Percentiles rank a stretch among this genome's conserved stretches.
These are phyloP conservation scores for Neogale vison DNA, from an alignment of 2,113 vertebrate genomes.

Conservation along the genomic window DNA sequence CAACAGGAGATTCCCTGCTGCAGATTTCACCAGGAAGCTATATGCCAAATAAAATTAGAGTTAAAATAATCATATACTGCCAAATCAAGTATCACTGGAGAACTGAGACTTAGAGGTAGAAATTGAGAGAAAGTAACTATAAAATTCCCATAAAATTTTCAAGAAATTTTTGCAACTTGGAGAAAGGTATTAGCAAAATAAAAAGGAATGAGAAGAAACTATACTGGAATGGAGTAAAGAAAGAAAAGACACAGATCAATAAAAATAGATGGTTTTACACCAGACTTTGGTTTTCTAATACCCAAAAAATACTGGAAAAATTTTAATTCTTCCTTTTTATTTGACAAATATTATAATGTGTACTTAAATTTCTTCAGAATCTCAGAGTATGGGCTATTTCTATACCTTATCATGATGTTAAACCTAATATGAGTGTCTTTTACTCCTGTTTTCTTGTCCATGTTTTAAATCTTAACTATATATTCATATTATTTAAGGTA, in stretches of 20 bases:
- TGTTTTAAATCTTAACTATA: background rate
- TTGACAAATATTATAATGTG: background rate
- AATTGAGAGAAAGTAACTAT: background rate
- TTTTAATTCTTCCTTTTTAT: background rate
- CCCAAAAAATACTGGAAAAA: background rate
- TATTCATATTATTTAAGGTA: background rate
- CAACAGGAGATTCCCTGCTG: conserved; percentile 3
- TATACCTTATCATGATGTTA: background rate
- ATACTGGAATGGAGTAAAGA: background rate
- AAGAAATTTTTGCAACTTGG: conserved; percentile 8
- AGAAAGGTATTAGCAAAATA: conserved; percentile 14
- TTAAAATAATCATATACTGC: conserved; percentile 37
- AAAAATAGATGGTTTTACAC: background rate
- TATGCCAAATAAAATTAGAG: conserved; percentile 44
- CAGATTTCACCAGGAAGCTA: conserved; percentile 38
- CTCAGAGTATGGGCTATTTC: background rate
- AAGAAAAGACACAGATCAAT: conserved; percentile 1
- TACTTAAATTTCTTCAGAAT: background rate
- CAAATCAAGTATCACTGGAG: conserved; percentile 9
- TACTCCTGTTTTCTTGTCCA: background rate
- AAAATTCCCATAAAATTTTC: background rate
- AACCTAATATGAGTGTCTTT: background rate
- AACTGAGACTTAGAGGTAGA: background rate
- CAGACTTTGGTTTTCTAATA: background rate
- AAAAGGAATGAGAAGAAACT: background rate